These are phyloP conservation scores for Micropoecilia bifurca DNA, from an alignment of 2,797 vertebrate species.

Conservation along the genomic window DNA sequence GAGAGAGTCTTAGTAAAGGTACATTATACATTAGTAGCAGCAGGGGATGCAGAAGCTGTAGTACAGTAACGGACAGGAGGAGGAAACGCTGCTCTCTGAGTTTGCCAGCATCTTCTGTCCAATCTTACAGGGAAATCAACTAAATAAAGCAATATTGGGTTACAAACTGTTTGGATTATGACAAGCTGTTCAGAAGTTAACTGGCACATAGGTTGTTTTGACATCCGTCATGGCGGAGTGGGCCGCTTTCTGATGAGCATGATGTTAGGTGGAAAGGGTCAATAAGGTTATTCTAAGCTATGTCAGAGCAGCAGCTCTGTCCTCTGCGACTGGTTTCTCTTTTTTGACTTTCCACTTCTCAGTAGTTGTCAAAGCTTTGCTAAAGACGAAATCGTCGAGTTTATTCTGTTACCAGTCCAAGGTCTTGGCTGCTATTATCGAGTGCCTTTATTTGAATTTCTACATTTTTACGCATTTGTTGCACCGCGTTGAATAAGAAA, in stretches of 20 bases:
- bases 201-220: background rate
- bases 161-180: too few relatives aligned
- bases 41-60: conserved; percentile 83
- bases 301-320: background rate
- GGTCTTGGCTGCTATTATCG: background rate
- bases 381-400: background rate
- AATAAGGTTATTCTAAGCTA: background rate
- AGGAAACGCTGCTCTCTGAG: conserved; percentile 41
- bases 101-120: too few relatives aligned
- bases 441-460: background rate
- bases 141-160: too few relatives aligned
- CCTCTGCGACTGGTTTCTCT: background rate
- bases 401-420: background rate
- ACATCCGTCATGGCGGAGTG: background rate
- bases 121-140: too few relatives aligned
- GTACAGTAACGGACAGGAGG: conserved; percentile 62
- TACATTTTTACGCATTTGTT: background rate
- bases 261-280: background rate
- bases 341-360: background rate
- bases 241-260: background rate
- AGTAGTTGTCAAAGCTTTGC: background rate
- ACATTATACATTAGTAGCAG: conserved; percentile 78
- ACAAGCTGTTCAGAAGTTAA: background rate
- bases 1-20: conserved; percentile 80
- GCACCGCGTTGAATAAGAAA: background rate